A percentile compares a stretch with the other conserved stretches of the same genome.
Conservation (phyloP, 2,888 invertebrate genomes). For the Plutella xylostella region DNA sequence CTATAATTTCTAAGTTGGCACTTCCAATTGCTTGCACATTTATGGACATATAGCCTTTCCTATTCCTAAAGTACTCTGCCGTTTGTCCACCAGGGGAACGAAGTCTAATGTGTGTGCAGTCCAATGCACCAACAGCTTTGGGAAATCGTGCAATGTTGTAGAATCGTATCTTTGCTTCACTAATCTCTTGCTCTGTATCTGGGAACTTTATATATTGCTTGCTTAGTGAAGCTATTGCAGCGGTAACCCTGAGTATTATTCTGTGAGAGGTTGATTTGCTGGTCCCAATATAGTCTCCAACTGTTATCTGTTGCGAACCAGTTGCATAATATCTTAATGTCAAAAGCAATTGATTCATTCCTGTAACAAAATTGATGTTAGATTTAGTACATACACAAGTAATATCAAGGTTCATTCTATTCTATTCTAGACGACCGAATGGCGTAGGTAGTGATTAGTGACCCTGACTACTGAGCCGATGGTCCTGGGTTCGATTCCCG, state of each 20-base stretch:
- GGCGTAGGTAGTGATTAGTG: too few species aligned
- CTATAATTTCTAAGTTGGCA: neutral
- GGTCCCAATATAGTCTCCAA: neutral
- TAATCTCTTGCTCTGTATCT: too few species aligned
- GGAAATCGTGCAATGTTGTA: neutral
- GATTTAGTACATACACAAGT: neutral
- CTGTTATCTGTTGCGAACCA: neutral
- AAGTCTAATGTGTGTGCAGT: neutral
- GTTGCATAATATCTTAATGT: neutral
- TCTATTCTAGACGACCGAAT: too few species aligned
- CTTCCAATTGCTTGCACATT: neutral
- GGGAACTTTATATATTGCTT: neutral
- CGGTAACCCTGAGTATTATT: neutral
- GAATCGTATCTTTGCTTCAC: neutral
- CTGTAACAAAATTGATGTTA: neutral
- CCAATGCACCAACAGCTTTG: neutral
- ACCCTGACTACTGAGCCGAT: too few species aligned
- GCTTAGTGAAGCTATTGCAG: neutral
- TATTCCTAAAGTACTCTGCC: slow-evolving; percentile 6
- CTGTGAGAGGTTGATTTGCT: neutral
- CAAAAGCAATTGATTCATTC: neutral
- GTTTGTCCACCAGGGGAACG: slow-evolving; percentile 4
- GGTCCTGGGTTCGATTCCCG: too few species aligned
- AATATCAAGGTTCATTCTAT: too few species aligned
- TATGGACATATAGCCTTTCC: neutral